A percentile compares a stretch with the other conserved stretches of the same genome.
phyloP scores from a whole-genome alignment of 2,113 vertebrate genomes.

The Copsychus sechellarum region DNA sequence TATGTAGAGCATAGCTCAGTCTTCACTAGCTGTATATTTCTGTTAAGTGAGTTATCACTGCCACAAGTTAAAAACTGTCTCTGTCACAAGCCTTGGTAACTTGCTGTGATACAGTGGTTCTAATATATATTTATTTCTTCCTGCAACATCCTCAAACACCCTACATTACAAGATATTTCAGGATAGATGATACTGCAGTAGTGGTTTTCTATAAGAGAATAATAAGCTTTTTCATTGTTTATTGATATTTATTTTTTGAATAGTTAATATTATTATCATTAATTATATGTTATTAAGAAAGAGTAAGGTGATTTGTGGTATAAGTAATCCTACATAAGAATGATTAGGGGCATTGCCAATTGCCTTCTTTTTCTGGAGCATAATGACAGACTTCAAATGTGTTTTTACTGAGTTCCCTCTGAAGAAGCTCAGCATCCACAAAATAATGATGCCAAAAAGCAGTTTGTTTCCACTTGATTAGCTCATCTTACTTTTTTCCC shows the following conservation, averaged over 20 bases:
- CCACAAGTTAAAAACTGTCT: not conserved
- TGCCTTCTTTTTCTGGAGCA: not conserved
- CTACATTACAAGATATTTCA: not conserved
- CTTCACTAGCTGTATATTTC: not conserved
- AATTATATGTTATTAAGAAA: not conserved
- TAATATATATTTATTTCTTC: not conserved
- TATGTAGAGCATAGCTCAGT: not conserved
- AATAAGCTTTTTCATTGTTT: not conserved
- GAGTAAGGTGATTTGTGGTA: not conserved
- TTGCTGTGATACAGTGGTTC: not conserved
- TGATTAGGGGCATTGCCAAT: not conserved
- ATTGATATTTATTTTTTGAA: not conserved
- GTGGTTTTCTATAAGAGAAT: not conserved
- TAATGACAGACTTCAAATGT: not conserved
- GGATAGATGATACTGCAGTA: not conserved
- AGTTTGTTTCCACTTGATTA: not conserved
- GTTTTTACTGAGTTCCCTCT: not conserved
- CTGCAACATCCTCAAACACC: not conserved
- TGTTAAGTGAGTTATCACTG: not conserved
- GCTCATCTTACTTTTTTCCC: not conserved
- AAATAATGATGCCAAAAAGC: constrained; percentile 10
- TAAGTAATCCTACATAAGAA: not conserved
- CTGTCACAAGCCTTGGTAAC: not conserved
- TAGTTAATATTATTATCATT: not conserved
- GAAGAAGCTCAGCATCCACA: not conserved